These are phyloP conservation scores for Seladonia tumulorum DNA, from an alignment of 2,888 invertebrate species.

Conservation along the genomic window DNA sequence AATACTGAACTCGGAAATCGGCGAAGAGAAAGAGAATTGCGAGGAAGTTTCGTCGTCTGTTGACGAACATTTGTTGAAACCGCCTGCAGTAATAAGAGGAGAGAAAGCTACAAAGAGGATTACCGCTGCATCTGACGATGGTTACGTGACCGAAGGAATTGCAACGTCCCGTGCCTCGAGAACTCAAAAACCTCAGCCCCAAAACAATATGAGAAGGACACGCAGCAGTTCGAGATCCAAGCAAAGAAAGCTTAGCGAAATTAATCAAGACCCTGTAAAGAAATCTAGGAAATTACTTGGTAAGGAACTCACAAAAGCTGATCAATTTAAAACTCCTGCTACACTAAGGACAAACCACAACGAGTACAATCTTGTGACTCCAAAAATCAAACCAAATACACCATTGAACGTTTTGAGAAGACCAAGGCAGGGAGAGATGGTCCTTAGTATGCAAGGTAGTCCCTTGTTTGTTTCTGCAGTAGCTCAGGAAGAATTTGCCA, in stretches of 20 bases:
- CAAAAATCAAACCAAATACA: slow-evolving; percentile 87
- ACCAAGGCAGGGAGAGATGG: slow-evolving; percentile 88
- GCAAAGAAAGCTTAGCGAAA: slow-evolving; percentile 55
- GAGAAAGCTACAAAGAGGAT: slow-evolving; percentile 60
- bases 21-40: slow-evolving; percentile 64
- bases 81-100: slow-evolving; percentile 13
- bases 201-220: slow-evolving; percentile 36
- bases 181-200: slow-evolving; percentile 29
- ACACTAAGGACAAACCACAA: slow-evolving; percentile 29
- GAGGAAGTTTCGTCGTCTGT: slow-evolving; percentile 55
- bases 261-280: slow-evolving; percentile 33
- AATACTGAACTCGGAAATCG: slow-evolving; percentile 46
- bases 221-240: slow-evolving; percentile 68
- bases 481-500: slow-evolving; percentile 86
- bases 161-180: slow-evolving; percentile 59
- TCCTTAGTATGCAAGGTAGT: slow-evolving; percentile 89
- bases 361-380: slow-evolving; percentile 75
- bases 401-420: slow-evolving; percentile 87
- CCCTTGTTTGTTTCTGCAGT: slow-evolving; percentile 87
- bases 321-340: slow-evolving; percentile 75
- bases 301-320: slow-evolving; percentile 31
- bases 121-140: slow-evolving; percentile 78
- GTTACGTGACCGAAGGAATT: slow-evolving; percentile 77
- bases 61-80: slow-evolving; percentile 25
- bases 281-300: slow-evolving; percentile 13